These are phyloP conservation scores for Coregonus clupeaformis DNA, from an alignment of 2,113 vertebrate species.

Conservation along the genomic window DNA sequence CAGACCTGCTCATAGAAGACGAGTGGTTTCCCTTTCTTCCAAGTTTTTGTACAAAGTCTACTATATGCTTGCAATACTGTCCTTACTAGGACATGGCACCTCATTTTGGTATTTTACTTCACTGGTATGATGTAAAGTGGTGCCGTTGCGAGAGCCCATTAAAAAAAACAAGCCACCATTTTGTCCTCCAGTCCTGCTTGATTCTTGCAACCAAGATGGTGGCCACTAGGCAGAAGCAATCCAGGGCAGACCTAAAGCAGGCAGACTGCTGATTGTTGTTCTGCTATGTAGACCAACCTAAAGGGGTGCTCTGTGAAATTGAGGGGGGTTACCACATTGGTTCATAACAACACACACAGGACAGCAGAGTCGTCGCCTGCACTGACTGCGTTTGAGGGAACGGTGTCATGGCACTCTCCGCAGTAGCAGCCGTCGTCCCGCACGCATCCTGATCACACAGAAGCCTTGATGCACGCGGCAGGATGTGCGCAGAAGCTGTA, in stretches of 20 bases:
- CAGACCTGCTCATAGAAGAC: no score
- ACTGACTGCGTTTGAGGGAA: not conserved
- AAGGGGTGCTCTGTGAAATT: not conserved
- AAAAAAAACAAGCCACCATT: not conserved
- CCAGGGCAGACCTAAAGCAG: not conserved
- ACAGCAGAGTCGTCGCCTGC: not conserved
- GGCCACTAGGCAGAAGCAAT: not conserved
- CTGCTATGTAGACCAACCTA: not conserved
- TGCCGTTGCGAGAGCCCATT: not conserved
- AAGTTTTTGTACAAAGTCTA: no score
- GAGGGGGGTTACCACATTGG: not conserved
- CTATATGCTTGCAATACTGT: no score
- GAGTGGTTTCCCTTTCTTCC: no score
- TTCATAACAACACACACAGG: not conserved
- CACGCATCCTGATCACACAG: slow-evolving; percentile 8
- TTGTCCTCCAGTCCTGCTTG: not conserved
- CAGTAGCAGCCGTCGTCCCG: slow-evolving; percentile 21
- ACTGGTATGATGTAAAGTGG: not conserved
- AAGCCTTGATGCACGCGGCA: slow-evolving; percentile 18
- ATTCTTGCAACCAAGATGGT: not conserved
- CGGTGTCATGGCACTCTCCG: not conserved
- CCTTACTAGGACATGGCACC: no score
- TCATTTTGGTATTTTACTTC: not conserved
- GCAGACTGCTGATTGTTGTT: not conserved
- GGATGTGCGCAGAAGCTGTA: slow-evolving; percentile 6